Conservation (phyloP, 2,797 vertebrate species). For the Sebastes elongatus region DNA sequence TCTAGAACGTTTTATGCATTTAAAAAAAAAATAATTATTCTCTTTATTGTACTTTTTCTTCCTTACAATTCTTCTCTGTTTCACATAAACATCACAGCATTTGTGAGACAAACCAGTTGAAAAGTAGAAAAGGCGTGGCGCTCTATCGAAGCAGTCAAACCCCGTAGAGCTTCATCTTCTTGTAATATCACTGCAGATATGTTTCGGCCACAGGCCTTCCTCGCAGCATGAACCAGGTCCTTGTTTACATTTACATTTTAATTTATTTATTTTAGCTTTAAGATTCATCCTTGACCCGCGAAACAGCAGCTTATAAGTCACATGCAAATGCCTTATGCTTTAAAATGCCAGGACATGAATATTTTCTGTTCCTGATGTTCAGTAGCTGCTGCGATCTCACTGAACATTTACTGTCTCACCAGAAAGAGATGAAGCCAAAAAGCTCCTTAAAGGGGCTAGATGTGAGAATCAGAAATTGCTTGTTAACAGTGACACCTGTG, state of each 20-base stretch:
- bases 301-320: neutral
- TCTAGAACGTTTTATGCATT: neutral
- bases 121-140: neutral
- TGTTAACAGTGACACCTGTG: too few species aligned
- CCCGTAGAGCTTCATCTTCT: neutral
- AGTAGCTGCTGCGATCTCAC: neutral
- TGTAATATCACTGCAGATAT: neutral
- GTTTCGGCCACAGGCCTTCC: neutral
- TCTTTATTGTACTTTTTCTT: neutral
- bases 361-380: neutral
- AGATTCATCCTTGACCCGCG: neutral
- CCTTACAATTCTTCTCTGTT: neutral
- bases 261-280: neutral
- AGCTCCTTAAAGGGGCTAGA: too few species aligned
- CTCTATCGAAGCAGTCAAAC: neutral
- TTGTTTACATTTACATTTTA: neutral
- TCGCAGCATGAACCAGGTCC: neutral
- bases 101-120: neutral
- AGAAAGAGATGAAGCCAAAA: neutral
- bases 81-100: neutral
- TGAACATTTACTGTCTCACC: neutral
- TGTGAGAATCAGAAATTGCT: too few species aligned
- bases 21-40: neutral
- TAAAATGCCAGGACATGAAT: neutral
- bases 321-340: neutral